Percentiles rank a stretch among this genome's conserved stretches.
These are phyloP conservation scores for Sander lucioperca DNA, from an alignment of 2,113 vertebrate genomes.

Conservation along the genomic window DNA sequence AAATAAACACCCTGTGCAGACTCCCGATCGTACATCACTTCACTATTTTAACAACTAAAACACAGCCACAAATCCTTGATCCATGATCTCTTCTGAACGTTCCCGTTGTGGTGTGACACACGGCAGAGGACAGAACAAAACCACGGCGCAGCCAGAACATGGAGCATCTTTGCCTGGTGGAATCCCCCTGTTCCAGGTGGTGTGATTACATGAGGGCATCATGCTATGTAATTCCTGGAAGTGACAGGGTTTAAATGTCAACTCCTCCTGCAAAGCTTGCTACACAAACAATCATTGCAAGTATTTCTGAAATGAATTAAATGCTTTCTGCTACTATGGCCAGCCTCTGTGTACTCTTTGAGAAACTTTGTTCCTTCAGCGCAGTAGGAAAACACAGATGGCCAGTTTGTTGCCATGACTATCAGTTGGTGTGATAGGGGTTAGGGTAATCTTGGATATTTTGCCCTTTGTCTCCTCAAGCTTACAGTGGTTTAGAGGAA, in stretches of 20 bases:
- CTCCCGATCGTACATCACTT: too few species aligned
- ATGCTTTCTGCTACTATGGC: conserved; percentile 47
- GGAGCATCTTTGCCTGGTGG: too few species aligned
- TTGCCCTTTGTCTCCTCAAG: not conserved
- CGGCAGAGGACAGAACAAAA: too few species aligned
- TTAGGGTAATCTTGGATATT: conserved; percentile 9
- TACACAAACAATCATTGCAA: conserved; percentile 33
- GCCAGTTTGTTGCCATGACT: conserved; percentile 49
- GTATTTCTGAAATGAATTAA: conserved; percentile 43
- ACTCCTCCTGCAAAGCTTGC: conserved; percentile 38
- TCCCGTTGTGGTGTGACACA: too few species aligned
- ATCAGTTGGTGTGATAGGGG: conserved; percentile 46
- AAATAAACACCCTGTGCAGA: too few species aligned
- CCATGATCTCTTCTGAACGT: too few species aligned
- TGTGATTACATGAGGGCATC: conserved; percentile 69
- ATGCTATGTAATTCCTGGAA: conserved; percentile 65
- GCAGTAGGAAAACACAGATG: conserved; percentile 60
- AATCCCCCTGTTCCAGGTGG: conserved; percentile 10
- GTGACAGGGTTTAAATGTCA: conserved; percentile 76
- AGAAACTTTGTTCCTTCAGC: conserved; percentile 65
- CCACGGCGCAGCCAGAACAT: too few species aligned
- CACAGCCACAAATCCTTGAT: too few species aligned
- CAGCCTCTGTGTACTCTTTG: conserved; percentile 62
- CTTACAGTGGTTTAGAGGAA: conserved; percentile 23
- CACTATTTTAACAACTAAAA: too few species aligned